These are phyloP conservation scores for Patella depressa DNA, from an alignment of 2,888 invertebrate species.

Conservation along the genomic window DNA sequence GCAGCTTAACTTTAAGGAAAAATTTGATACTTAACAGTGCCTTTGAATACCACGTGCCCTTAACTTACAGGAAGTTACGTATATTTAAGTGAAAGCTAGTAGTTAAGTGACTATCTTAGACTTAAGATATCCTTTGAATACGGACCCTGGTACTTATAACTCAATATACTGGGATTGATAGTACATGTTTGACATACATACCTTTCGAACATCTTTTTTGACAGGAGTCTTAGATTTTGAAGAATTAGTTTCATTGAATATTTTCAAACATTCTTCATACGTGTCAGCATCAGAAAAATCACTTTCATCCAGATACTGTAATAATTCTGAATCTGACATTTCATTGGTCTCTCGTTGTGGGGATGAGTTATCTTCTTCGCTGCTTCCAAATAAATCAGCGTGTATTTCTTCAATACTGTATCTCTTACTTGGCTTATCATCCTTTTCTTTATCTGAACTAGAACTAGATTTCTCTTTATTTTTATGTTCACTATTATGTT, in stretches of 20 bases:
- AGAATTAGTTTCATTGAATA: constrained; percentile 82
- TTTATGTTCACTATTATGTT: background rate
- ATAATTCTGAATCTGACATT: constrained; percentile 24
- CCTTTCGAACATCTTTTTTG: constrained; percentile 32
- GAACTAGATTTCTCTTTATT: background rate
- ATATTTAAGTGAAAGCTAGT: no score
- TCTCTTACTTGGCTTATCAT: constrained; percentile 18
- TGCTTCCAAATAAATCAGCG: constrained; percentile 54
- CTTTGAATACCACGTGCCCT: no score
- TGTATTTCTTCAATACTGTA: constrained; percentile 44
- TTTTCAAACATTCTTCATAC: constrained; percentile 86
- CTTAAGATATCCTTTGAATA: no score
- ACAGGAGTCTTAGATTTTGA: constrained; percentile 30
- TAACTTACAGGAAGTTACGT: no score
- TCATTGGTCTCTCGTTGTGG: constrained; percentile 24
- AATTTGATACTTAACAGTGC: no score
- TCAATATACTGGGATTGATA: no score
- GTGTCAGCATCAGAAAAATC: constrained; percentile 75
- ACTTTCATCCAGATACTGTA: constrained; percentile 38
- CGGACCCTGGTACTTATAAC: no score
- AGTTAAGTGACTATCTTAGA: no score
- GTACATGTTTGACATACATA: constrained; percentile 1
- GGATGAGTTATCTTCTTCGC: constrained; percentile 19
- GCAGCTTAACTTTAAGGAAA: no score
- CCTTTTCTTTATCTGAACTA: background rate